Conservation (phyloP, 1,140 invertebrate species). For the Thalassaphorura encarpata region DNA sequence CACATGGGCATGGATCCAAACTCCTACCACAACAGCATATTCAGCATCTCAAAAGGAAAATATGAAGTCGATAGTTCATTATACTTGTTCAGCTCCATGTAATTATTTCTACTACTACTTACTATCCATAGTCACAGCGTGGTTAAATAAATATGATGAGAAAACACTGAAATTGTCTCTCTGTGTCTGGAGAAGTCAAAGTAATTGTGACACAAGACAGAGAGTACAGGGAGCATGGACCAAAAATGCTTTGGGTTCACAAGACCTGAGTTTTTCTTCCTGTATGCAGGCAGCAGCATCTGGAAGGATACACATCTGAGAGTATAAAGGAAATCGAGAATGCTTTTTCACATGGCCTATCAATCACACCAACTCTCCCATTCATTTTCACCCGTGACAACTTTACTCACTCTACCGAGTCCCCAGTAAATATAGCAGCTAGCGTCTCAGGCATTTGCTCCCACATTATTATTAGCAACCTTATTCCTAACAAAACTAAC, state of each 20-base stretch:
- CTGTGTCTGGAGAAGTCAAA: background rate
- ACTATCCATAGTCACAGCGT: too few relatives aligned
- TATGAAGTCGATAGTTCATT: too few relatives aligned
- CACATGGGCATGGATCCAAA: too few relatives aligned
- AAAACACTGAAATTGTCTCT: background rate
- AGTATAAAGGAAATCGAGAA: conserved; percentile 14
- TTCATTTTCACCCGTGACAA: conserved; percentile 21
- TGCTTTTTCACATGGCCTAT: conserved; percentile 31
- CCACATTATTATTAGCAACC: background rate
- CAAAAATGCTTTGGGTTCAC: too few relatives aligned
- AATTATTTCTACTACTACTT: too few relatives aligned
- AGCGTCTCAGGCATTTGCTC: too few relatives aligned
- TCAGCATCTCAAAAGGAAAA: too few relatives aligned
- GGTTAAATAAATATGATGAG: background rate
- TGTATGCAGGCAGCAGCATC: background rate
- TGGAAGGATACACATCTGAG: background rate
- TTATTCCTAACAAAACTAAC: background rate
- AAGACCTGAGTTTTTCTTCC: too few relatives aligned
- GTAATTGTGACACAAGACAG: background rate
- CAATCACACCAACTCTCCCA: conserved; percentile 29
- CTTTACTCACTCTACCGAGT: background rate
- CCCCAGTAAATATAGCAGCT: too few relatives aligned
- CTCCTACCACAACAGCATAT: too few relatives aligned
- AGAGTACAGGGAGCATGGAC: background rate
- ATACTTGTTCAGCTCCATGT: too few relatives aligned